A percentile compares a stretch with the other conserved stretches of the same genome.
These are phyloP conservation scores for Pelodiscus sinensis DNA, from an alignment of 2,113 vertebrate species.

Conservation along the genomic window DNA sequence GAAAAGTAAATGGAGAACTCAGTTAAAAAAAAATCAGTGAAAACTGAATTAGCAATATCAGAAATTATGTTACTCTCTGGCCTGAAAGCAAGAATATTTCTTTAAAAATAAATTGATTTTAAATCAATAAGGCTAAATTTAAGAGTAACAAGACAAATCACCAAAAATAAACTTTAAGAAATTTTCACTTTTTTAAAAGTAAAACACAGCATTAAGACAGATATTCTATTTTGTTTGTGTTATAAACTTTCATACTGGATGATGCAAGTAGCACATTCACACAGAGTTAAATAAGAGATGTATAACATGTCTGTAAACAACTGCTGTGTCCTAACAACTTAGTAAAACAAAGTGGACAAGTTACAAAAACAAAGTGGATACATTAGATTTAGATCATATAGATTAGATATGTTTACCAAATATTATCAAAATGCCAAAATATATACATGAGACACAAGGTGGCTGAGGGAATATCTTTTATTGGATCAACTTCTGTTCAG, in stretches of 20 bases:
- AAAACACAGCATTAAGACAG: not conserved
- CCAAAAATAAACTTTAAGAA: not conserved
- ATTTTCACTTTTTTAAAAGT: not conserved
- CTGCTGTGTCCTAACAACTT: not conserved
- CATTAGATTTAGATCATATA: not conserved
- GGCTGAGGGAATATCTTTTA: not conserved
- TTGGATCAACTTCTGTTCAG: not conserved
- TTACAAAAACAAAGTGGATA: not conserved
- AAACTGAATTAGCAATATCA: not conserved
- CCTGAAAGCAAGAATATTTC: not conserved
- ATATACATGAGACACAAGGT: not conserved
- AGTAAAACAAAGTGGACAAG: not conserved
- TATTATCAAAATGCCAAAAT: not conserved
- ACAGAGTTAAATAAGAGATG: not conserved
- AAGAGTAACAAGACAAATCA: not conserved
- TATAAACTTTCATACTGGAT: not conserved
- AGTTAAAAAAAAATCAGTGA: constrained; percentile 10
- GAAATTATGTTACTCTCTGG: not conserved
- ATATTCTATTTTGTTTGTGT: not conserved
- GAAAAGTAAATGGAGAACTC: not conserved
- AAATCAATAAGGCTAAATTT: not conserved
- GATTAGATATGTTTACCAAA: not conserved
- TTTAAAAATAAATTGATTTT: not conserved
- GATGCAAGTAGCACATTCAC: not conserved
- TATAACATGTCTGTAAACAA: not conserved